Base-by-base conservation (phyloP, 2,888 invertebrate genomes). In the Drosophila anceps region DNA sequence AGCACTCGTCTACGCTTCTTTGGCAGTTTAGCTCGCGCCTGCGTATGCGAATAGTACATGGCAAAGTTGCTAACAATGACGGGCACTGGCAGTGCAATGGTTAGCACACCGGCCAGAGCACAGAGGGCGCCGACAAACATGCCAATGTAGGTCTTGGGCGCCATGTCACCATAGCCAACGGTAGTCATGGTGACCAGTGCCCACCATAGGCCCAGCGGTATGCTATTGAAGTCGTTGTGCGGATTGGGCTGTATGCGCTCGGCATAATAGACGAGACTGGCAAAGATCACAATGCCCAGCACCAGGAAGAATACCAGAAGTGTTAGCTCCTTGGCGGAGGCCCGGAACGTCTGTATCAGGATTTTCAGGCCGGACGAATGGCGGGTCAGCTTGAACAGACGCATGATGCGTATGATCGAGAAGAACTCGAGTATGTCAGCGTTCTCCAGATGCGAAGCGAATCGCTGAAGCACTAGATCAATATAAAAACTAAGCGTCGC, bases 51-150 rank as follows among this genome's bases (percentile, higher is more conserved):
- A 94, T 98, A 98, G 94, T 97, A 98, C 98, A 98, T 98, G 91
- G 98, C 97, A 94, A 99, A 99, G 95, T 99, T 99, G 94, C 98
- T 98, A 84, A 99, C 99, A 92, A 99, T 99, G 93, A 99, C 99
- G 88, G 99, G 99, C 91, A 99, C 98, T 84, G 99, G 99, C 92
- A 99, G 95, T 91, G 99, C 99, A 94, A 99, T 98, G 92, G 99
- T 99, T 90, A 99, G 95, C 90, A 99, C 99, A 94, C 99, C 99
- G 91, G 98, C 98, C 82, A 99, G 95, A 76, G 99, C 99, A 94
- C 99, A 99, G 55, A 99, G 95, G 18, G 98, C 98, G 82, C 99
- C 99, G 81, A 99, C 98, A 93, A 99, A 98, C 99, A 99, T 99
- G 81, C 99, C 99, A 79, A 98, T 97, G 93, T 99, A 99, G 48